Conservation (phyloP, 2,113 vertebrate species). For the Malaclemys terrapin region DNA sequence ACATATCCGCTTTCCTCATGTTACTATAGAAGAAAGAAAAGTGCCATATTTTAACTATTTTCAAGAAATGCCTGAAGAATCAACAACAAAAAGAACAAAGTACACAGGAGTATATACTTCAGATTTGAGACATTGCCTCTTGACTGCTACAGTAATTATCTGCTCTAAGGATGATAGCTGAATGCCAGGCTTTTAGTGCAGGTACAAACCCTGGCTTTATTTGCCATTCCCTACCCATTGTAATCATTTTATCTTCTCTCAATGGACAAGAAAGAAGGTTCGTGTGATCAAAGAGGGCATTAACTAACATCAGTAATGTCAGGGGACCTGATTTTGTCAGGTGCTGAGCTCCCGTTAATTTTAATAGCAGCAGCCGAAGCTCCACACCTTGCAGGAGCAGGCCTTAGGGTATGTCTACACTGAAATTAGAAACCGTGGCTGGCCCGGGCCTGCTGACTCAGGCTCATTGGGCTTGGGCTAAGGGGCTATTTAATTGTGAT, state of each 20-base stretch:
- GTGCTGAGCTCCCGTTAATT: neutral
- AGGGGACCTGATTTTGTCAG: conserved; percentile 15
- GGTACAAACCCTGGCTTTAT: conserved; percentile 6
- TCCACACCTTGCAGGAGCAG: neutral
- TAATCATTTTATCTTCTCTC: conserved; percentile 18
- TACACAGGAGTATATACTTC: neutral
- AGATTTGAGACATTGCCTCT: conserved; percentile 15
- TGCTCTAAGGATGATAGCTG: neutral
- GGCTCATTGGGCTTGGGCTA: neutral
- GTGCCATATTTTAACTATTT: conserved; percentile 27
- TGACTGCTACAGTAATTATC: conserved; percentile 17
- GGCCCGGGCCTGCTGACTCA: neutral
- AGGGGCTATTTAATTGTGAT: neutral
- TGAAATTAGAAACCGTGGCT: neutral
- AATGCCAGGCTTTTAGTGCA: conserved; percentile 32
- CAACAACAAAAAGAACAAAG: conserved; percentile 41
- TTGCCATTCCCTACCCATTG: conserved; percentile 31
- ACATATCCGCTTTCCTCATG: neutral
- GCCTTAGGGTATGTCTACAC: neutral
- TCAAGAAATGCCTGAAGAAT: conserved; percentile 18
- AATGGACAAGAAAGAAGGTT: neutral
- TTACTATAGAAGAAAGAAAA: conserved; percentile 11
- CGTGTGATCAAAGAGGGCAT: conserved; percentile 4
- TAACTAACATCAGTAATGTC: neutral
- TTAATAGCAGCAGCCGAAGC: neutral